phyloP scores from a whole-genome alignment of 2,888 invertebrate genomes.

The Pristionchus japonicus region DNA sequence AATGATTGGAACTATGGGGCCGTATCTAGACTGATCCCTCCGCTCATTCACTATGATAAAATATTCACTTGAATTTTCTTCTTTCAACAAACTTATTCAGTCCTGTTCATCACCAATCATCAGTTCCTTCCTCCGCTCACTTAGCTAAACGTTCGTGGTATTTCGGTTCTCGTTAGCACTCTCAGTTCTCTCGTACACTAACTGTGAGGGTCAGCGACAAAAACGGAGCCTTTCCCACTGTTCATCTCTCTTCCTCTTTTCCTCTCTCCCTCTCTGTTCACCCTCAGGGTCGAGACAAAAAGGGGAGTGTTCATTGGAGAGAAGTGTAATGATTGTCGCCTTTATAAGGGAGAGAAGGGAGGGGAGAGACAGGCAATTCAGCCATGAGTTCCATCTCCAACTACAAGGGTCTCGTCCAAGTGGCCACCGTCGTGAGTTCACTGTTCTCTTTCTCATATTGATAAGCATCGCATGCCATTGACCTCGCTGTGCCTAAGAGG shows the following conservation, averaged over 20 bases:
- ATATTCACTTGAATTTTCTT: background rate
- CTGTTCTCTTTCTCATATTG: background rate
- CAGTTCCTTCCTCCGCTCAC: too few species aligned
- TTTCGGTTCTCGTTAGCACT: background rate
- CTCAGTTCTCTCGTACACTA: background rate
- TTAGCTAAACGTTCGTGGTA: too few species aligned
- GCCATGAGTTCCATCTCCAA: background rate
- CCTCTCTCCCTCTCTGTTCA: background rate
- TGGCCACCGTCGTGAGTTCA: constrained; percentile 26
- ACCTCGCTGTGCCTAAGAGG: too few species aligned
- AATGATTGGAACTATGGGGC: background rate
- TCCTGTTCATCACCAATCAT: too few species aligned
- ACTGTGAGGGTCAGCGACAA: background rate
- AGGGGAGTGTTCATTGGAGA: background rate
- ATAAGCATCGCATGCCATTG: background rate
- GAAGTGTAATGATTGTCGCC: constrained; percentile 7
- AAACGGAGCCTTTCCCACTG: background rate
- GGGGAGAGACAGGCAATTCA: background rate
- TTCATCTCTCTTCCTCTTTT: background rate
- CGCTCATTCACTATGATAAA: background rate
- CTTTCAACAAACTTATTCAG: too few species aligned
- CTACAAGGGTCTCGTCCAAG: constrained; percentile 27
- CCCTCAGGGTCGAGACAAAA: constrained; percentile 36
- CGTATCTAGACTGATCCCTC: background rate
- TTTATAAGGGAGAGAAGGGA: constrained; percentile 24